Conservation (phyloP, 2,888 invertebrate species). For the Cotesia congregata region DNA sequence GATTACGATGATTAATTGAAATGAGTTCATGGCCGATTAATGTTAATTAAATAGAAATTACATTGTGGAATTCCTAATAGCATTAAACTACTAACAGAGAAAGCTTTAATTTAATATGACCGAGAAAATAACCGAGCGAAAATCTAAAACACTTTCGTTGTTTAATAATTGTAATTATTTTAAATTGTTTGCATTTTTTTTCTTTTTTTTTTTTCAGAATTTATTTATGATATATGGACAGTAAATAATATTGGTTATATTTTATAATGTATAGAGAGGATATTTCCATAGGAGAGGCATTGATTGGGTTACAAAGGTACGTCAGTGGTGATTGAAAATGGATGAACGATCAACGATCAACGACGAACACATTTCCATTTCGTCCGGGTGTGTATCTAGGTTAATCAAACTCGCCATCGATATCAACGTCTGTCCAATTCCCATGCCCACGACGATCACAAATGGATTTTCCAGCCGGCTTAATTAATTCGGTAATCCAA, state of each 20-base stretch:
- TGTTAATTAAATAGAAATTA: background rate
- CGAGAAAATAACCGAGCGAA: constrained; percentile 20
- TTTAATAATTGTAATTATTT: background rate
- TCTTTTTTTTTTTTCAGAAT: background rate
- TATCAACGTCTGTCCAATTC: background rate
- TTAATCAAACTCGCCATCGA: background rate
- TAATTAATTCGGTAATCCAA: background rate
- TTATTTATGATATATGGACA: background rate
- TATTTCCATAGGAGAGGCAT: background rate
- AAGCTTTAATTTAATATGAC: constrained; percentile 26
- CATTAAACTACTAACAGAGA: constrained; percentile 6
- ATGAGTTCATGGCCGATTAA: background rate
- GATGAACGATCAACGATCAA: background rate
- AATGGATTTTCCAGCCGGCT: background rate
- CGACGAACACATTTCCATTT: background rate
- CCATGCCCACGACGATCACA: background rate
- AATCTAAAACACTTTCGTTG: background rate
- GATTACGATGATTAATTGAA: background rate
- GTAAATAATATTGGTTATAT: background rate
- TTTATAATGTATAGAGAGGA: background rate
- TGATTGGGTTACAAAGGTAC: background rate
- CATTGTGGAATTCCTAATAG: background rate
- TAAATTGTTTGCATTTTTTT: too few species aligned
- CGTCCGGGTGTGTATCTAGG: background rate
- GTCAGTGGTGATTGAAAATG: background rate